A percentile compares a stretch with the other conserved stretches of the same genome.
Evolutionary conservation across 2,113 vertebrate species (phyloP).

Genomic region (Seriola dumerili): DNA sequence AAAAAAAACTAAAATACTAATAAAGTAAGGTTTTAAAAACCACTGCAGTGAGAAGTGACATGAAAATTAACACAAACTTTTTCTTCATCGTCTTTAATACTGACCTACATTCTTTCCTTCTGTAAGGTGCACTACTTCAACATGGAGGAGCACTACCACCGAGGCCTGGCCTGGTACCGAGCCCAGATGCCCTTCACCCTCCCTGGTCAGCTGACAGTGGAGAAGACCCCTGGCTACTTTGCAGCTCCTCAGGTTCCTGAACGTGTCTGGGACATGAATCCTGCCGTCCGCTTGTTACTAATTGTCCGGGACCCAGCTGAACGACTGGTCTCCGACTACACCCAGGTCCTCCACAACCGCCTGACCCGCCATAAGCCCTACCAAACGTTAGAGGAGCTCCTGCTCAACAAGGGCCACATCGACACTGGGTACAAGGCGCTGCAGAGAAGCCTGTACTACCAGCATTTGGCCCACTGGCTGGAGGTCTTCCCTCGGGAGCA

Average conservation of each 20-base stretch:
- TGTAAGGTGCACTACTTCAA: slow-evolving; percentile 88
- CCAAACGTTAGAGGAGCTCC: slow-evolving; percentile 82
- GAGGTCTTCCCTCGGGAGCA: slow-evolving; percentile 83
- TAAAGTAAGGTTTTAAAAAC: neutral
- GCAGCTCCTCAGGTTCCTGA: slow-evolving; percentile 79
- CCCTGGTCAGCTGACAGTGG: slow-evolving; percentile 84
- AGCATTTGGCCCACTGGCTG: slow-evolving; percentile 84
- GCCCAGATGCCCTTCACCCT: slow-evolving; percentile 86
- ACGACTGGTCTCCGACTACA: slow-evolving; percentile 88
- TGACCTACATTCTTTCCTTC: neutral
- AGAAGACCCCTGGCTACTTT: slow-evolving; percentile 89
- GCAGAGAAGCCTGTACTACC: slow-evolving; percentile 87
- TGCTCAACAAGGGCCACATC: slow-evolving; percentile 78
- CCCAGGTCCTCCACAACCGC: slow-evolving; percentile 88
- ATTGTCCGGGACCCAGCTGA: slow-evolving; percentile 88
- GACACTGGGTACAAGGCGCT: slow-evolving; percentile 85
- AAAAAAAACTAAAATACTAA: neutral
- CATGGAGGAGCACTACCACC: slow-evolving; percentile 85
- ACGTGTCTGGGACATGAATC: slow-evolving; percentile 82
- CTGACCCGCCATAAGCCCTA: slow-evolving; percentile 84
- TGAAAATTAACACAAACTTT: too few species aligned
- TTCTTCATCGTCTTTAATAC: neutral
- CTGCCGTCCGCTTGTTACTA: slow-evolving; percentile 82
- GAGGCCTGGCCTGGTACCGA: slow-evolving; percentile 86
- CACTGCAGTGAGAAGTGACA: neutral